Evolutionary conservation across 1,140 invertebrate genomes (phyloP).

Genomic region (Tetramorium alpestre): DNA sequence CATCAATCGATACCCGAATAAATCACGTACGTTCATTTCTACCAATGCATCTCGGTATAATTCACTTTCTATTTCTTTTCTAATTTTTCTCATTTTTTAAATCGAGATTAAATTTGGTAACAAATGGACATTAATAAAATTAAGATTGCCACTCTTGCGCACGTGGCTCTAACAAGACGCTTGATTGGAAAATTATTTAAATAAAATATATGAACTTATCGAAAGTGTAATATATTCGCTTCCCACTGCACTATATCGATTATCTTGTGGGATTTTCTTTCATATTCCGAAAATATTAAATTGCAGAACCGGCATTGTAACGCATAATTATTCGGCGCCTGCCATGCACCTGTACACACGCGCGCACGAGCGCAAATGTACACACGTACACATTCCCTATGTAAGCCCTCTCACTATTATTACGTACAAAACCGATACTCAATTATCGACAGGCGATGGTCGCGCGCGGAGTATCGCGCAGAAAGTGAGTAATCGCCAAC

Average conservation of each 20-base stretch:
- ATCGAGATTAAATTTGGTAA: background rate
- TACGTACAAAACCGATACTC: constrained; percentile 51
- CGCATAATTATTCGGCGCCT: constrained; percentile 32
- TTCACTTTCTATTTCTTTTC: too few relatives aligned
- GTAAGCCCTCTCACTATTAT: constrained; percentile 16
- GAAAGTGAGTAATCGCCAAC: constrained; percentile 60
- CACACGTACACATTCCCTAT: background rate
- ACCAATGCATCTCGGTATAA: too few relatives aligned
- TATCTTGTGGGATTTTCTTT: background rate
- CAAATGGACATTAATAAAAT: too few relatives aligned
- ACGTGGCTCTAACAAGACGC: background rate
- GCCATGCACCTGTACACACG: background rate
- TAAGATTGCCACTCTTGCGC: background rate
- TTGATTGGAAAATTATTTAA: background rate
- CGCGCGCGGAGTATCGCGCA: constrained; percentile 52
- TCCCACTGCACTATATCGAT: background rate
- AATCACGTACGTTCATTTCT: background rate
- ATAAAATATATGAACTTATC: background rate
- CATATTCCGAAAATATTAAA: constrained; percentile 1
- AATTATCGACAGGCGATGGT: constrained; percentile 53
- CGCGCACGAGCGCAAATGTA: background rate
- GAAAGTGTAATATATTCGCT: background rate
- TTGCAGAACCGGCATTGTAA: background rate
- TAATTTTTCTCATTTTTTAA: background rate
- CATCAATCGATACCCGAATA: background rate